Percentiles rank a stretch among this genome's conserved stretches.
Conservation (phyloP, 2,797 vertebrate species). For the Takifugu rubripes region DNA sequence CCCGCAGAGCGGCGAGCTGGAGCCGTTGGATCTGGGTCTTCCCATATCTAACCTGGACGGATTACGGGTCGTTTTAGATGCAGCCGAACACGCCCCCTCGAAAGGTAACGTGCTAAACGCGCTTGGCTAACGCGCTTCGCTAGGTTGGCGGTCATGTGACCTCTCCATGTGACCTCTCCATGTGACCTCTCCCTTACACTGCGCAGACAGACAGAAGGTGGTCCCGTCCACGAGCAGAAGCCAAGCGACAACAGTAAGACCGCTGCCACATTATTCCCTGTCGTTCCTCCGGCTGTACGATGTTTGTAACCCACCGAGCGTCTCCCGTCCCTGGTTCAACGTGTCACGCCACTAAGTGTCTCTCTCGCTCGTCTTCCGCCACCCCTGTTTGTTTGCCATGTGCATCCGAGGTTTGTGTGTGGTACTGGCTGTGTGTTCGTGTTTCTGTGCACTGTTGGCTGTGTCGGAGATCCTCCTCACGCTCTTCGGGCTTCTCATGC, state of each 20-base stretch:
- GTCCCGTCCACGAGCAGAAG: constrained; percentile 75
- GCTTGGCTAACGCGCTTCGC: neutral
- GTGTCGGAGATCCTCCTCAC: constrained; percentile 30
- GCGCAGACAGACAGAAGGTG: constrained; percentile 83
- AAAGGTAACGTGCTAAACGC: constrained; percentile 76
- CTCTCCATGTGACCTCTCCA: neutral
- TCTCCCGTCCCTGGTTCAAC: constrained; percentile 60
- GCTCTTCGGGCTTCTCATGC: constrained; percentile 37
- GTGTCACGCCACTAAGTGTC: constrained; percentile 75
- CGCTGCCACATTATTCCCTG: constrained; percentile 7
- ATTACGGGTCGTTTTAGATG: constrained; percentile 89
- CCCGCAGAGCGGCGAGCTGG: constrained; percentile 88
- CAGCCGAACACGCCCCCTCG: constrained; percentile 76
- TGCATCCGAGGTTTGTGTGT: constrained; percentile 32
- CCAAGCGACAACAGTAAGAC: constrained; percentile 87
- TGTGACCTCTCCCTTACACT: constrained; percentile 6
- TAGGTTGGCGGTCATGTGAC: neutral
- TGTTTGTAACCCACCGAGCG: constrained; percentile 68
- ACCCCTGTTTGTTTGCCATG: constrained; percentile 57
- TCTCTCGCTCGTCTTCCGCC: constrained; percentile 43
- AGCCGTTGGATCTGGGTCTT: constrained; percentile 92
- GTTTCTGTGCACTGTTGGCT: constrained; percentile 54
- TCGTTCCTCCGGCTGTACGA: constrained; percentile 49
- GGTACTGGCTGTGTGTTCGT: constrained; percentile 9
- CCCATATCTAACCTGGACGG: constrained; percentile 97